Evolutionary conservation across 2,888 invertebrate genomes (phyloP), one percentile per base, ranked within the genome.

Genomic region (Phalangium opilio): DNA sequence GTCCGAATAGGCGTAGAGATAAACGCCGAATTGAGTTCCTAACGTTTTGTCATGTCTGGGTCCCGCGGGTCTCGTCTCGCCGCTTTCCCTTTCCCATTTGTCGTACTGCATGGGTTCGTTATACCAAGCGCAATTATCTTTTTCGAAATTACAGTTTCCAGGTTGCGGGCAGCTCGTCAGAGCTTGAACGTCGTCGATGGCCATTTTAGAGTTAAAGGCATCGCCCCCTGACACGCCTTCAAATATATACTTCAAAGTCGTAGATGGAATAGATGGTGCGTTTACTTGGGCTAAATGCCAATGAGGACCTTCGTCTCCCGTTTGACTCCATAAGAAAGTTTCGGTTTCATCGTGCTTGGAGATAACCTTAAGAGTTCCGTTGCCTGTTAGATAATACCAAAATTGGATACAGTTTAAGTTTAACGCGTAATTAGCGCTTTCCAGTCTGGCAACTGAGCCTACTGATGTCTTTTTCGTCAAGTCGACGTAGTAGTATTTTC

Each of bases 61-160:
- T 10, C 41, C 51, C 3, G 40, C 34, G 2, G 44, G 45, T 10
- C 42, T 45, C 11, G 47, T 27, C 42, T 48, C 51, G 4, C 51
- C 53, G 12, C 49, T 43, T 15, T 47, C 53, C 14, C 53, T 34
- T 14, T 47, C 14, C 50, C 50, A 53, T n/a, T 49, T 43, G 1
- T 51, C 35, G 17, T 47, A 39, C 11, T 47, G 18, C 4, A 32
- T 38, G 1, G 45, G 43, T 15, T 53, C 47, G 38, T 54, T 55
- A 10, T 39, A 33, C 51, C 51, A 55, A n/a, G 49, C 33, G 38
- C 55, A 55, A 43, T 44, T 47, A 34, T 48, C 52, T 1, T 49
- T 48, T 32, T 55, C 55, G 33, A 55, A 55, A 8, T 52, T 50
- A 36, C 55, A 55, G 10, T 48, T 52, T 1, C 53, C 54, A 10